phyloP scores from a whole-genome alignment of 1,140 invertebrate species.

The Trachelipus rathkii region DNA sequence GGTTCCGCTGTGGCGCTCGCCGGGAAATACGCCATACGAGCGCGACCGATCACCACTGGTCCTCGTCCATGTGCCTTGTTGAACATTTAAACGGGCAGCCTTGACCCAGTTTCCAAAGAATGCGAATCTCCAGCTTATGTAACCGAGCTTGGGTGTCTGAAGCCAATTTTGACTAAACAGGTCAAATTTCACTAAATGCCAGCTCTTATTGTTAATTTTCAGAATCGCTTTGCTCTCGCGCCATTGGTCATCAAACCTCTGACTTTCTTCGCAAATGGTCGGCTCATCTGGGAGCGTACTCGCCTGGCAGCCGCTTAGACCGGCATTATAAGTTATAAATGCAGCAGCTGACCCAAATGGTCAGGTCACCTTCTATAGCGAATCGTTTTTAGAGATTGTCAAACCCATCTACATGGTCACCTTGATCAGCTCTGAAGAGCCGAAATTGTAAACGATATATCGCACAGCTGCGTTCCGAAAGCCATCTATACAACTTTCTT shows the following conservation, averaged over 20 bases:
- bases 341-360: constrained; percentile 4
- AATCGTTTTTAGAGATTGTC: constrained; percentile 25
- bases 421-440: constrained; percentile 22
- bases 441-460: constrained; percentile 22
- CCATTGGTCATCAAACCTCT: constrained; percentile 25
- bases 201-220: constrained; percentile 16
- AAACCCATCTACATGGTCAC: constrained; percentile 25
- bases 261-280: constrained; percentile 34
- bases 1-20: too few species aligned
- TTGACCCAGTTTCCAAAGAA: too few species aligned
- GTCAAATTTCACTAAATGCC: neutral
- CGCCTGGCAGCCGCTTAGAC: constrained; percentile 1
- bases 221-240: constrained; percentile 11
- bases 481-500: constrained; percentile 19
- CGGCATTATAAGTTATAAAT: constrained; percentile 24
- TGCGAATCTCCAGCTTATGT: too few species aligned
- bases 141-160: too few species aligned
- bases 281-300: constrained; percentile 20
- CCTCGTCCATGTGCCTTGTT: too few species aligned
- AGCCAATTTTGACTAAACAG: too few species aligned
- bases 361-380: constrained; percentile 29
- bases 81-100: too few species aligned
- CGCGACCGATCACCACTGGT: too few species aligned
- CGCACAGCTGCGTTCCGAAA: constrained; percentile 31
- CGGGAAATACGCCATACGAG: too few species aligned